Evolutionary conservation across 1,140 invertebrate species (phyloP).

Genomic region (Leptestheria dahalacensis): DNA sequence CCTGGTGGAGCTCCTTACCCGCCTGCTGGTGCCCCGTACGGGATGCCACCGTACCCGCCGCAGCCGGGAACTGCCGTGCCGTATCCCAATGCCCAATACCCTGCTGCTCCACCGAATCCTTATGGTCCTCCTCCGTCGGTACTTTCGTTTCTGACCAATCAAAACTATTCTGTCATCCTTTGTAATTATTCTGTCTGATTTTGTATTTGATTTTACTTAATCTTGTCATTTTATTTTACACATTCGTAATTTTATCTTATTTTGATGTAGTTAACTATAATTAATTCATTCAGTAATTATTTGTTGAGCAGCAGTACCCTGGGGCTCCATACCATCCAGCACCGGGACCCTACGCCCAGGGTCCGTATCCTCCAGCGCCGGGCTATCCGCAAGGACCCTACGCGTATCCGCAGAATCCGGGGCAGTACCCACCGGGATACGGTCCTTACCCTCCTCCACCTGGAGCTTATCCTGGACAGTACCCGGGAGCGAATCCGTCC

Average conservation of each 20-base stretch:
- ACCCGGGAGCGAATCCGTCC: neutral
- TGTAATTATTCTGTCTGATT: neutral
- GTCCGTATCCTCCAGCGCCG: neutral
- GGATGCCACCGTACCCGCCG: conserved; percentile 1
- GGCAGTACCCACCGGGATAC: neutral
- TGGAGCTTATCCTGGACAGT: neutral
- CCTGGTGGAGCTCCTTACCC: conserved; percentile 12
- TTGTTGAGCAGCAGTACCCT: neutral
- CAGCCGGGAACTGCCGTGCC: neutral
- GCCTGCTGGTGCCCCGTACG: conserved; percentile 5
- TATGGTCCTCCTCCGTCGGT: neutral
- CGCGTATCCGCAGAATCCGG: neutral
- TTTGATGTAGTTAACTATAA: neutral
- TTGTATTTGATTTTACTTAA: neutral
- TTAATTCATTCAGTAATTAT: too few relatives aligned
- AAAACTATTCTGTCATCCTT: neutral
- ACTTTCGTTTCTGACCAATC: neutral
- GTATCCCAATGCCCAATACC: neutral
- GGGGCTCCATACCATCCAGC: neutral
- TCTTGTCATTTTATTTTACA: neutral
- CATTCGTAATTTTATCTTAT: neutral
- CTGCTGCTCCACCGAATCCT: conserved; percentile 11
- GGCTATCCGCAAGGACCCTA: neutral
- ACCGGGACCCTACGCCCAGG: neutral
- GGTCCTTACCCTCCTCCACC: conserved; percentile 11